Evolutionary conservation across 2,113 vertebrate species (phyloP).

Genomic region (Anarrhichthys ocellatus): DNA sequence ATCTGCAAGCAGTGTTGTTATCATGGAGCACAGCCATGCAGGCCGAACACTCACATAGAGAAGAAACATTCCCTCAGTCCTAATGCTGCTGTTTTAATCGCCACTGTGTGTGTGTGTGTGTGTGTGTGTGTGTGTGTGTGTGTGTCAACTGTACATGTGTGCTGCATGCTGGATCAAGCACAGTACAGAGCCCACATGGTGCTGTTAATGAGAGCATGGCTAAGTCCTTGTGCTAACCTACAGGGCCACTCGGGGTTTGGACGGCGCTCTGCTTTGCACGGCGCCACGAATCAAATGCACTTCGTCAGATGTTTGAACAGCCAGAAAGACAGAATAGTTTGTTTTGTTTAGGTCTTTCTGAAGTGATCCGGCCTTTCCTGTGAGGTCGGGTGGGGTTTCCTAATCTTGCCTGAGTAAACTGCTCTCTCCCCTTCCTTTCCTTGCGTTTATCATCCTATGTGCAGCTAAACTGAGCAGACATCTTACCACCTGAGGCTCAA

Average conservation of each 20-base stretch:
- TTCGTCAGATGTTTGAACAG: background rate
- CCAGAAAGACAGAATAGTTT: background rate
- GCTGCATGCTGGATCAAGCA: slow-evolving; percentile 41
- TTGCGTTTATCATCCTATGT: slow-evolving; percentile 6
- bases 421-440: slow-evolving; percentile 7
- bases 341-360: background rate
- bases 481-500: slow-evolving; percentile 20
- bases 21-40: background rate
- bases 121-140: background rate
- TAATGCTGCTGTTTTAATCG: slow-evolving; percentile 23
- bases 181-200: slow-evolving; percentile 50
- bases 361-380: background rate
- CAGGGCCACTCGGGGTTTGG: slow-evolving; percentile 45
- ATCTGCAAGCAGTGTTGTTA: background rate
- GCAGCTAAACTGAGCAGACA: slow-evolving; percentile 19
- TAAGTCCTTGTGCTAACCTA: slow-evolving; percentile 65
- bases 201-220: slow-evolving; percentile 60
- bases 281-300: background rate
- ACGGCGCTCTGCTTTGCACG: slow-evolving; percentile 32
- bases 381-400: slow-evolving; percentile 11
- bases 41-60: background rate
- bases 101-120: background rate
- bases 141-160: background rate
- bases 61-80: slow-evolving; percentile 30
- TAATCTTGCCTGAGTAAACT: background rate